Base-by-base conservation (phyloP, 2,797 vertebrate species). In the Coendou prehensilis region DNA sequence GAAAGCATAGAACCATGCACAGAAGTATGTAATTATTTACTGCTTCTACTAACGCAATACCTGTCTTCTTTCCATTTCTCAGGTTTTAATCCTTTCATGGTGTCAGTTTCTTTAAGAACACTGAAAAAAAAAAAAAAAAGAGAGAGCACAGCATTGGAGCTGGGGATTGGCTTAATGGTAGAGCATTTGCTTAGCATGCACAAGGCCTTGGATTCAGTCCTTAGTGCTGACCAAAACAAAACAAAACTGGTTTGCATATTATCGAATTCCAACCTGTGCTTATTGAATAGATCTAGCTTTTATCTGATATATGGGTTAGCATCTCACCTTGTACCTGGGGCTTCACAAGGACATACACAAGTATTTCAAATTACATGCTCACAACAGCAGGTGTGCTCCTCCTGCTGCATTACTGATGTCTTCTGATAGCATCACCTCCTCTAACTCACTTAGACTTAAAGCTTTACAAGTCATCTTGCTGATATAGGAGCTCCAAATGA, bases 31-130 rank as follows among this genome's bases (percentile, higher is more conserved):
- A 85, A 85, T 92, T 85, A 89, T 86, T 88, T 85, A 86, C 54
- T 89, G 14, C 63, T 87, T 87, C 64, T 84, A 61, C 33, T 91
- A 17, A 52, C 91, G 78, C 1, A 3, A 47, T 89, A 17, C 85
- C 41, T 95, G 30, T 86, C 45, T 90, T 96, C 86, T 89, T 81
- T 50, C 41, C 37, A 79, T 96, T 94, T 92, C 63, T 96, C n/a
- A n/a, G 61, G 17, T 87, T 45, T 86, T 85, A 82, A 78, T 95
- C 89, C 52, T 87, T 82, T 83, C n/a, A 50, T 20, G 30, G 20
- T 83, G 50, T 87, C 79, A 56, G 20, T 41, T 73, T 78, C 28
- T 89, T 86, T 86, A 87, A 87, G 50, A 95, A 47, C 86, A 50
- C 52, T 64, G 63, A 15, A 33, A 14, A 14, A 69, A 63, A 63